Conservation (phyloP, 2,797 vertebrate species). For the Tarsius wallacei region DNA sequence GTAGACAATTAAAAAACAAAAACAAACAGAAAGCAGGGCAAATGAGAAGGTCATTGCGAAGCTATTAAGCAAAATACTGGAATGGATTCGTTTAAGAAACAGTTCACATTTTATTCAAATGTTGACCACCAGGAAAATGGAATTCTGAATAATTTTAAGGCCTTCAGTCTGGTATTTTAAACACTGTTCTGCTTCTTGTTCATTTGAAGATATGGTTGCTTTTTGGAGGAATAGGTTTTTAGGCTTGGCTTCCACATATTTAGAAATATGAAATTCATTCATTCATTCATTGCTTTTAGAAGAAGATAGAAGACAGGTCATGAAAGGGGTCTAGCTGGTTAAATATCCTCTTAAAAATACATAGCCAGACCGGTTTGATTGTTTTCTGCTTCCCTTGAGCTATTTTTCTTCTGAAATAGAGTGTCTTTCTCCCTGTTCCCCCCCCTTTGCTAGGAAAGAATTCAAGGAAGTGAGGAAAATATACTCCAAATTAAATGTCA, state of each 20-base stretch:
- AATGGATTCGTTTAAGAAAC: constrained; percentile 33
- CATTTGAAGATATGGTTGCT: constrained; percentile 3
- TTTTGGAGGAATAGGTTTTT: constrained; percentile 38
- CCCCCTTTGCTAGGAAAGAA: constrained; percentile 21
- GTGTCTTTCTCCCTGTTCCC: not conserved
- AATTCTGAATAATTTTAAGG: constrained; percentile 59
- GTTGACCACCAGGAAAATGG: not conserved
- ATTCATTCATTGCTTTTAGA: not conserved
- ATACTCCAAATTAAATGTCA: constrained; percentile 52
- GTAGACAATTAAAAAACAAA: constrained; percentile 20
- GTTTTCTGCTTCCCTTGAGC: not conserved
- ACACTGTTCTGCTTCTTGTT: not conserved
- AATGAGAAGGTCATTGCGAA: not conserved
- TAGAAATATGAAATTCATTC: not conserved
- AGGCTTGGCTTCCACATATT: not conserved
- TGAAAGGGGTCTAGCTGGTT: constrained; percentile 45
- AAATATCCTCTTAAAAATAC: constrained; percentile 61
- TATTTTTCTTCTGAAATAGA: constrained; percentile 47
- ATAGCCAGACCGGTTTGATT: not conserved
- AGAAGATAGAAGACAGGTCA: not conserved
- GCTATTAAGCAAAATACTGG: not conserved
- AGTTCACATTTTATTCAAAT: constrained; percentile 8
- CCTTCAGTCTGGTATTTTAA: constrained; percentile 17
- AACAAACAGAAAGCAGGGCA: not conserved
- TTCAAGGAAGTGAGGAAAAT: constrained; percentile 67